Base-by-base conservation (phyloP, 2,888 invertebrate genomes). In the Hirudinaria manillensis region DNA sequence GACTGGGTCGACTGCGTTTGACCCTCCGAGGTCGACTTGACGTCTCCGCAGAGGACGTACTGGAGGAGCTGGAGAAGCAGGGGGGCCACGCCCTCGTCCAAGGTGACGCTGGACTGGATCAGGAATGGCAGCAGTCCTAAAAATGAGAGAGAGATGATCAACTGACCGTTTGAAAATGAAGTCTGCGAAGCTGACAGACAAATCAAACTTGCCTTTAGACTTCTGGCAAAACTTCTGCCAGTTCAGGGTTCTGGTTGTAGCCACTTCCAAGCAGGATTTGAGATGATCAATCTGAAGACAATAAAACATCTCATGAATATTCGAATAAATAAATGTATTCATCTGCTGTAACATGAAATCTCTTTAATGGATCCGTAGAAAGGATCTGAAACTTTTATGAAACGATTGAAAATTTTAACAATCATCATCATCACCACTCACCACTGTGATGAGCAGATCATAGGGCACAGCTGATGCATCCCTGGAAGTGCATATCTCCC, bases 261-360 rank as follows among this genome's bases (percentile, higher is more conserved):
- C 95, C 76, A 97, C 93, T 85, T 98, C 97, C 72, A 92, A 90
- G 81, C 96, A 95, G 4, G 92, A 91, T 87, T 96, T 95, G 78
- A 98, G 87, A 85, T 96, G 94, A 81, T 97, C 97, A 82, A 97
- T 94, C 85, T 85, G 61, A 10, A 16, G 70, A 29, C 32, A 19
- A 10, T 16, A 70, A 70, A 16, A n/a, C n/a, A n/a, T n/a, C n/a
- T n/a, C n/a, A n/a, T n/a, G n/a, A n/a, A n/a, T n/a, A n/a, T n/a
- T n/a, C n/a, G n/a, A n/a, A n/a, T n/a, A n/a, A n/a, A n/a, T n/a
- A n/a, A n/a, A n/a, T n/a, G n/a, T n/a, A n/a, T n/a, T n/a, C n/a
- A n/a, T n/a, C n/a, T n/a, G n/a, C n/a, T n/a, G n/a, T n/a, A n/a
- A n/a, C n/a, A n/a, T n/a, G n/a, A n/a, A n/a, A n/a, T n/a, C n/a